These are phyloP conservation scores for Aurelia sp. DNA, from an alignment of 30 jellyfish, hydroid and myxozoan species.

Conservation along the genomic window DNA sequence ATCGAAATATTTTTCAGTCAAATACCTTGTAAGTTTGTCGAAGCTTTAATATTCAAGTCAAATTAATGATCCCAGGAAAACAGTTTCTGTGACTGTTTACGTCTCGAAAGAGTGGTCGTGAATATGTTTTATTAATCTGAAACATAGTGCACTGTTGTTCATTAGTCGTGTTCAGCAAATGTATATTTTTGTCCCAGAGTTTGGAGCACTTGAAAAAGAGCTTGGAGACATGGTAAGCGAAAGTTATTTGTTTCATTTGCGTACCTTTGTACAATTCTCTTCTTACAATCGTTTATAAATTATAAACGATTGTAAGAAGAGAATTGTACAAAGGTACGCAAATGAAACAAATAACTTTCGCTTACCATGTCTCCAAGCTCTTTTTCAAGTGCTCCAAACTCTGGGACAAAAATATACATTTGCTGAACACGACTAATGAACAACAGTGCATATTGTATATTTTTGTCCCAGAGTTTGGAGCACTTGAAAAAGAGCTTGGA, in stretches of 20 bases:
- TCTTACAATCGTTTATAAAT: too few species aligned
- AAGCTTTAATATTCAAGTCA: too few species aligned
- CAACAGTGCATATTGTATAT: neutral
- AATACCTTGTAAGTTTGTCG: too few species aligned
- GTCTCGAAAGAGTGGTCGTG: neutral
- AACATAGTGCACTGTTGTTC: neutral
- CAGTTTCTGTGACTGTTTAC: too few species aligned
- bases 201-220: constrained; percentile 14
- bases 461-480: constrained; percentile 3
- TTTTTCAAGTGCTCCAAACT: constrained; percentile 15
- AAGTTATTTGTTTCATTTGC: neutral
- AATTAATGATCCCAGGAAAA: too few species aligned
- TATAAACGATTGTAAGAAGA: too few species aligned
- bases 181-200: neutral
- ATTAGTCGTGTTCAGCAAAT: neutral
- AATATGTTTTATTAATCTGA: neutral
- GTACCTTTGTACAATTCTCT: neutral
- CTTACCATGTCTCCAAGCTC: constrained; percentile 14
- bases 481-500: constrained; percentile 11
- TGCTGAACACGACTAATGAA: neutral
- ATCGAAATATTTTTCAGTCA: too few species aligned
- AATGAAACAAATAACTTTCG: neutral
- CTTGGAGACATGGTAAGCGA: constrained; percentile 4
- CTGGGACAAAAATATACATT: neutral
- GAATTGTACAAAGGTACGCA: neutral